Evolutionary conservation across 2,888 invertebrate genomes (phyloP).

Genomic region (Pegoplata infirma): DNA sequence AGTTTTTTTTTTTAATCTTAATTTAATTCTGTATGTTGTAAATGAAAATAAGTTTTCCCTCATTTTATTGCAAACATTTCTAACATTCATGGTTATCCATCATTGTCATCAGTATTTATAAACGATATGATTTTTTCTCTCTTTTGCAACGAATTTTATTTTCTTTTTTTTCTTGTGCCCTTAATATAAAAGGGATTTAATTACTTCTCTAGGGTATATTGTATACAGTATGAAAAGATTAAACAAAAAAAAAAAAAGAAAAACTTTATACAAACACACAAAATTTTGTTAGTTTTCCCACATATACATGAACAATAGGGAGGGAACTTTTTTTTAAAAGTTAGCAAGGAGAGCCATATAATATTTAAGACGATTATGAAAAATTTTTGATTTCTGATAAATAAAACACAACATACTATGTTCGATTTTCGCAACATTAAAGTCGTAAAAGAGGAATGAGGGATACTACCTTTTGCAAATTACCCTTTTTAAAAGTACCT

Average conservation of each 20-base stretch:
- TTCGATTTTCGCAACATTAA: no score
- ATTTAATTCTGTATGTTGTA: not conserved
- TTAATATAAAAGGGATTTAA: constrained; percentile 36
- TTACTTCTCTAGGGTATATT: constrained; percentile 37
- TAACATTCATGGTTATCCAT: constrained; percentile 8
- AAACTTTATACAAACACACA: not conserved
- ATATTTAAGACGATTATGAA: no score
- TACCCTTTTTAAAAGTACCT: no score
- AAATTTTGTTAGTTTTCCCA: constrained; percentile 12
- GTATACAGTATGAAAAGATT: not conserved
- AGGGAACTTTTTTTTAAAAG: no score
- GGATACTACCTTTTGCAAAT: no score
- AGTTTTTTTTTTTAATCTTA: no score
- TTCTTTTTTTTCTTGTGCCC: not conserved
- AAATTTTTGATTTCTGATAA: no score
- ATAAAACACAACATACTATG: no score
- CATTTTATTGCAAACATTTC: not conserved
- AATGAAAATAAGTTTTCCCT: not conserved
- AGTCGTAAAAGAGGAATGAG: no score
- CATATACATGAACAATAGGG: not conserved
- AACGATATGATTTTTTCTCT: not conserved
- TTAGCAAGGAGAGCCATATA: no score
- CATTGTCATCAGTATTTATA: constrained; percentile 40
- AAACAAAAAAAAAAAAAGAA: not conserved
- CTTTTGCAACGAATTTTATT: not conserved